These are phyloP conservation scores for Tragelaphus scriptus DNA, from an alignment of 2,113 vertebrate species.

Conservation along the genomic window DNA sequence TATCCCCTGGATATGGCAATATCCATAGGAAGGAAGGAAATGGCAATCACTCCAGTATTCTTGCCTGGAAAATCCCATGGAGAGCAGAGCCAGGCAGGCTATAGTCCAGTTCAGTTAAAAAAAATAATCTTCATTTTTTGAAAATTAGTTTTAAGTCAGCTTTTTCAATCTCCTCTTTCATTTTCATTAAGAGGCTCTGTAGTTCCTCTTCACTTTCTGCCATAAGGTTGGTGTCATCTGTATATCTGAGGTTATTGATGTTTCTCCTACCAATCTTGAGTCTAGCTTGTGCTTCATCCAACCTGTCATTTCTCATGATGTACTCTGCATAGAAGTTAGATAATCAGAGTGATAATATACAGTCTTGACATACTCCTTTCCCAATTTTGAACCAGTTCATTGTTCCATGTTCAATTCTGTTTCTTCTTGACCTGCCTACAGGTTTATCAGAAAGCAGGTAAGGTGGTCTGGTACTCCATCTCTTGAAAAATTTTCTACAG, in stretches of 20 bases:
- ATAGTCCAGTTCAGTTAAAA: background rate
- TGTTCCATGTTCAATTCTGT: background rate
- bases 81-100: background rate
- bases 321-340: background rate
- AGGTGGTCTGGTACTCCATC: background rate
- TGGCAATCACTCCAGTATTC: background rate
- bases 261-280: background rate
- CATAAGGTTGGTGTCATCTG: background rate
- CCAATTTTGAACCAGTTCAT: background rate
- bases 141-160: background rate
- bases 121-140: background rate
- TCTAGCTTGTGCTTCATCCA: background rate
- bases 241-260: background rate
- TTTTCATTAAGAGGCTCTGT: background rate
- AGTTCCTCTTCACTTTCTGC: background rate
- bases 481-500: background rate
- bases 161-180: background rate
- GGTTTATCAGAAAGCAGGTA: background rate
- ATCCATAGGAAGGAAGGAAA: background rate
- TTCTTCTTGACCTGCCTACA: background rate
- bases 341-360: background rate
- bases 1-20: background rate
- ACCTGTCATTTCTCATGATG: background rate
- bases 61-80: background rate
- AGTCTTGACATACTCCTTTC: background rate